Evolutionary conservation across 2,888 invertebrate species (phyloP).

Genomic region (Cataglyphis rosenhaueri): DNA sequence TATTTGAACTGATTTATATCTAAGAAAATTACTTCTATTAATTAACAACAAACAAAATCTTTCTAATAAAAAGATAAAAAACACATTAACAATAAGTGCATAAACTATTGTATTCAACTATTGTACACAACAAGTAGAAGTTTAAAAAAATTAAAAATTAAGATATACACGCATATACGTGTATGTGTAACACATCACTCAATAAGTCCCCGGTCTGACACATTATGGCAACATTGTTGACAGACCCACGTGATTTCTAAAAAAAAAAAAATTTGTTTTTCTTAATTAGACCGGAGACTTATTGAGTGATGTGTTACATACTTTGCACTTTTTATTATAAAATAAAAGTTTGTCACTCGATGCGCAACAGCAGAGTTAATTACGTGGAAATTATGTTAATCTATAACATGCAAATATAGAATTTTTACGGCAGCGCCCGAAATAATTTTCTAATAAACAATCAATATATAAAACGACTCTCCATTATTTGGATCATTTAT

Average conservation of each 20-base stretch:
- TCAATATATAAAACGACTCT: not conserved
- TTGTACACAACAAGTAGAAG: not conserved
- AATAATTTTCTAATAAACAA: not conserved
- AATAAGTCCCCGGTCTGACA: too few relatives aligned
- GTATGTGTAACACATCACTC: not conserved
- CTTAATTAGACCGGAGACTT: too few relatives aligned
- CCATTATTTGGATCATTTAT: not conserved
- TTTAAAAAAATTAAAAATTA: not conserved
- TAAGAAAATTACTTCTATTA: not conserved
- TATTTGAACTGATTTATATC: not conserved
- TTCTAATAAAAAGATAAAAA: not conserved
- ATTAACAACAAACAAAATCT: not conserved
- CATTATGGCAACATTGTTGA: too few relatives aligned
- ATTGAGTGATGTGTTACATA: too few relatives aligned
- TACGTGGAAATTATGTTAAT: not conserved
- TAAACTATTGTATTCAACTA: not conserved
- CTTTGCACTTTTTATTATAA: not conserved
- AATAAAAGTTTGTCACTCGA: not conserved
- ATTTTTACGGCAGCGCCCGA: not conserved
- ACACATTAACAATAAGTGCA: not conserved
- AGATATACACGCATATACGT: not conserved
- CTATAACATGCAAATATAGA: not conserved
- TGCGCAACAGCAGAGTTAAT: not conserved
- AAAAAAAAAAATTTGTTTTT: too few relatives aligned
- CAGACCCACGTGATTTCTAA: too few relatives aligned